Evolutionary conservation across 2,797 vertebrate genomes (phyloP).

Genomic region (Syncerus caffer): DNA sequence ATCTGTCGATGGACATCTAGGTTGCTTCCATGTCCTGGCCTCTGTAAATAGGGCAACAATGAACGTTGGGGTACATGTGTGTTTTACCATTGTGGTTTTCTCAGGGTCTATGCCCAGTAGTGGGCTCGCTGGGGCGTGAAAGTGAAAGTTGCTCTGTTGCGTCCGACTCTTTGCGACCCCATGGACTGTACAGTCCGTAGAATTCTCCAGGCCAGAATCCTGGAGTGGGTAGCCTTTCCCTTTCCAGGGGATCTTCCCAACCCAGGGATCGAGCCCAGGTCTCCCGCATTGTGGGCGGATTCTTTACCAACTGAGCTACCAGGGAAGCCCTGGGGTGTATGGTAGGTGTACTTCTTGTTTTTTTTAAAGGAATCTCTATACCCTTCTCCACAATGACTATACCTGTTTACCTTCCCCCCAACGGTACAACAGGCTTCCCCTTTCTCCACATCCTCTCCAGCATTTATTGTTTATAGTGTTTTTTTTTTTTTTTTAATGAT

Average conservation of each 20-base stretch:
- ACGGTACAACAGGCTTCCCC: not conserved
- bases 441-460: not conserved
- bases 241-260: not conserved
- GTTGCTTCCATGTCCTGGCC: not conserved
- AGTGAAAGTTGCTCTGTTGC: rapidly evolving
- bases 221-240: not conserved
- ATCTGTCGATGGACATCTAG: not conserved
- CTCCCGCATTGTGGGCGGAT: rapidly evolving
- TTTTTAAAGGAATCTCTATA: not conserved
- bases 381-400: too few species aligned
- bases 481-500: not conserved
- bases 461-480: not conserved
- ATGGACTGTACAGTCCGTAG: not conserved
- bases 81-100: rapidly evolving
- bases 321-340: not conserved
- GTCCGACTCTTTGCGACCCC: rapidly evolving
- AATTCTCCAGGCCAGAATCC: not conserved
- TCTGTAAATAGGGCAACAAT: rapidly evolving
- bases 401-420: not conserved
- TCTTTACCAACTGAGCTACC: not conserved
- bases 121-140: not conserved
- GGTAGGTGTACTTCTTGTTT: not conserved
- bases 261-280: rapidly evolving
- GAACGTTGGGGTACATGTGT: rapidly evolving
- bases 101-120: not conserved